A percentile compares a stretch with the other conserved stretches of the same genome.
Conservation (phyloP, 2,113 vertebrate species). For the Stomatorhinus ivindoensis region DNA sequence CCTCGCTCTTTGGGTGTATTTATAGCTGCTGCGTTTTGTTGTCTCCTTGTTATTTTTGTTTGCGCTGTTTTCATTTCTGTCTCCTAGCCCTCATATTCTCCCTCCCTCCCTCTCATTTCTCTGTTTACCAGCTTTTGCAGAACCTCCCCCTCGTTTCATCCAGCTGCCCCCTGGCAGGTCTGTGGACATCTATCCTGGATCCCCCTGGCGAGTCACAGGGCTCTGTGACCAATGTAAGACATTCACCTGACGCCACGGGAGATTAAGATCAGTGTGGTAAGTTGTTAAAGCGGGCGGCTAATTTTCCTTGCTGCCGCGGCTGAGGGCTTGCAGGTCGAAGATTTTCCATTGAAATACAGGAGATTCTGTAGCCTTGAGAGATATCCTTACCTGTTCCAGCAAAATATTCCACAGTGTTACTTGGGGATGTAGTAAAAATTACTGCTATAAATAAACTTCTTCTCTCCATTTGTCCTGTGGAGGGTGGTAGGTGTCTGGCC, state of each 20-base stretch:
- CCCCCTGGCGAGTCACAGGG: background rate
- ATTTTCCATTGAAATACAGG: background rate
- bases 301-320: background rate
- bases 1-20: background rate
- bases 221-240: background rate
- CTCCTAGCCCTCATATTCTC: background rate
- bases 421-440: background rate
- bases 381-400: background rate
- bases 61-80: background rate
- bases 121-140: background rate
- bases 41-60: background rate
- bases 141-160: too few species aligned
- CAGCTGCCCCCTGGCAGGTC: background rate
- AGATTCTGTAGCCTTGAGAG: background rate
- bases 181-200: background rate
- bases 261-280: background rate
- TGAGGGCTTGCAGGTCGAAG: background rate
- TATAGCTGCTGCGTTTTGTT: background rate
- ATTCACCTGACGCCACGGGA: background rate
- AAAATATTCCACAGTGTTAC: background rate
- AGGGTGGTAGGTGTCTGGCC: background rate
- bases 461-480: background rate
- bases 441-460: background rate
- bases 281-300: background rate
- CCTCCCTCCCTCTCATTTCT: background rate